Evolutionary conservation across 2,797 vertebrate genomes (phyloP).

Genomic region (Graptemys geographica): DNA sequence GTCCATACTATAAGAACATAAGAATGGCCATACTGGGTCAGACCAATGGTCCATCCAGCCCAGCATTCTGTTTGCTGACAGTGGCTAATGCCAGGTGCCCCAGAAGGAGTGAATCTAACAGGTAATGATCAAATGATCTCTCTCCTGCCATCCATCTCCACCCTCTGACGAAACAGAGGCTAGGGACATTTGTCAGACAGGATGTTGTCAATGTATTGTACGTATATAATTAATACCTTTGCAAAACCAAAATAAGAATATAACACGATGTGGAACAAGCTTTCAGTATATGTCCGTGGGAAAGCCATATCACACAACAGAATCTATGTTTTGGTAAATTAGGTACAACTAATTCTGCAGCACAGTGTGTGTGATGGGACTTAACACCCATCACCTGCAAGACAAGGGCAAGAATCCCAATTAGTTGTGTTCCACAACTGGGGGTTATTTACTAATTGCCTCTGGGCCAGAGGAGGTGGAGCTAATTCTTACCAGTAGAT

Average conservation of each 20-base stretch:
- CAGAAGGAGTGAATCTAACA: too few species aligned
- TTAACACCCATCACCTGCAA: neutral
- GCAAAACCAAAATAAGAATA: neutral
- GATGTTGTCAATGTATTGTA: neutral
- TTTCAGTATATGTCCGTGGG: neutral
- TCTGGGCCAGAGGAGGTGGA: too few species aligned
- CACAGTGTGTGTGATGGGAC: neutral
- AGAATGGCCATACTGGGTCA: too few species aligned
- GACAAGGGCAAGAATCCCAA: neutral
- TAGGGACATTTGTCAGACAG: neutral
- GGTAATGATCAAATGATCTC: too few species aligned
- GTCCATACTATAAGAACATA: neutral
- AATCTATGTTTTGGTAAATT: neutral
- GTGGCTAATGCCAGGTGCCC: too few species aligned
- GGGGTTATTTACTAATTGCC: neutral
- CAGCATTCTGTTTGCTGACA: too few species aligned
- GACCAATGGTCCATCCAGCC: too few species aligned
- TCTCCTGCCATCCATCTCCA: too few species aligned
- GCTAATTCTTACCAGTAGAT: neutral
- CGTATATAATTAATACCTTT: slow-evolving; percentile 7
- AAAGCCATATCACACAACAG: neutral
- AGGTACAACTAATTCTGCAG: neutral
- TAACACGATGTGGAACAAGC: rapidly evolving
- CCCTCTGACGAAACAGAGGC: too few species aligned
- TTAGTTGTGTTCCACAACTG: neutral